Percentiles rank a stretch among this genome's conserved stretches.
These are phyloP conservation scores for Eurytoma californica DNA, from an alignment of 2,888 invertebrate species.

Conservation along the genomic window DNA sequence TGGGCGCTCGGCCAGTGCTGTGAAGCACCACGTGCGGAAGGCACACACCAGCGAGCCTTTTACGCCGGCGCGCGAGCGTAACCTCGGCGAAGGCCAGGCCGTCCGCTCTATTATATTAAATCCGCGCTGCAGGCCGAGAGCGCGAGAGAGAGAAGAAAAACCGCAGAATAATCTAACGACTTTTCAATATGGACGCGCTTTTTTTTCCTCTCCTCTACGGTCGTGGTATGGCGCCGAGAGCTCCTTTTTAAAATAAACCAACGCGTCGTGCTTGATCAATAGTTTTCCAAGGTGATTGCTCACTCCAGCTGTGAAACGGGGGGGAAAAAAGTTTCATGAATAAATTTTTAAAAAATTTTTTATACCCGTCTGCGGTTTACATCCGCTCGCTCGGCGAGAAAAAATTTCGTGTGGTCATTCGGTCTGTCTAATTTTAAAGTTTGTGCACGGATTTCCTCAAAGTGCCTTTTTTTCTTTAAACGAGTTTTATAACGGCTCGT, in stretches of 20 bases:
- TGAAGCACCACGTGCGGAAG: constrained; percentile 48
- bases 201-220: background rate
- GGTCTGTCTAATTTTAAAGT: no score
- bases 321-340: constrained; percentile 15
- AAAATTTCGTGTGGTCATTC: no score
- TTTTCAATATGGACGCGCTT: constrained; percentile 11
- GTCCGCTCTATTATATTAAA: constrained; percentile 36
- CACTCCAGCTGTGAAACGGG: constrained; percentile 4
- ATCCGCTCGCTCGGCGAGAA: no score
- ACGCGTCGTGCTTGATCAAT: background rate
- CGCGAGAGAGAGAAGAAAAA: constrained; percentile 27
- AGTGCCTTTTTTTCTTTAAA: no score
- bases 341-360: background rate
- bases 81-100: constrained; percentile 51
- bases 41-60: constrained; percentile 49
- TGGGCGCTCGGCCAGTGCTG: constrained; percentile 11
- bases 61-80: constrained; percentile 43
- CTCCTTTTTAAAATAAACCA: constrained; percentile 1
- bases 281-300: constrained; percentile 24
- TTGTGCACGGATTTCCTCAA: no score
- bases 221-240: background rate
- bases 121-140: constrained; percentile 4
- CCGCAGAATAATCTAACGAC: constrained; percentile 40
- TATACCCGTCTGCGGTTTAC: no score
- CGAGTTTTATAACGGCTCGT: no score